A percentile compares a stretch with the other conserved stretches of the same genome.
phyloP scores from a whole-genome alignment of 2,113 vertebrate genomes.

The Oreocharis arfaki region DNA sequence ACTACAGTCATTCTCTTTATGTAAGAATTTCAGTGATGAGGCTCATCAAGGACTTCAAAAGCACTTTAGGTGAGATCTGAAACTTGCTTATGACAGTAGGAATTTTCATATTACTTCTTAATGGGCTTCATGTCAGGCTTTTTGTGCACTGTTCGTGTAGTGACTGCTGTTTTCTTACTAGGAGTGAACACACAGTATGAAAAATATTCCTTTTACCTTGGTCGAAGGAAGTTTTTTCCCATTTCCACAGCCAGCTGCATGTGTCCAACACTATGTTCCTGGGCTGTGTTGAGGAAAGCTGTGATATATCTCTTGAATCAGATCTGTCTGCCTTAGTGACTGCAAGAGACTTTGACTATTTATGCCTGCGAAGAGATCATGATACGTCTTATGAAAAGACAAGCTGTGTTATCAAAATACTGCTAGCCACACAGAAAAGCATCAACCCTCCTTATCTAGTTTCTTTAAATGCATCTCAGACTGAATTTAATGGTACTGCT shows the following conservation, averaged over 20 bases:
- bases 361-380: neutral
- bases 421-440: neutral
- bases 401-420: neutral
- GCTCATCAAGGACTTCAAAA: neutral
- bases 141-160: neutral
- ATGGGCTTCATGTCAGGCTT: neutral
- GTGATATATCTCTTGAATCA: neutral
- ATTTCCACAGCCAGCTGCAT: neutral
- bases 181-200: neutral
- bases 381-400: neutral
- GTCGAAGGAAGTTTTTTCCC: neutral
- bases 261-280: neutral
- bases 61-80: neutral
- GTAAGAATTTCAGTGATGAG: neutral
- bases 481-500: neutral
- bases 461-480: neutral
- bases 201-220: neutral
- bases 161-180: neutral
- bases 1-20: neutral
- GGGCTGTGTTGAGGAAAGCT: neutral
- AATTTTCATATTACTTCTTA: neutral
- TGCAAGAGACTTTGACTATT: neutral
- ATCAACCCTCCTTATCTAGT: accelerated
- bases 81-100: neutral
- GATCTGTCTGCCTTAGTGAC: neutral